Evolutionary conservation across 2,888 invertebrate genomes (phyloP).

Genomic region (Mesochorus sp.): DNA sequence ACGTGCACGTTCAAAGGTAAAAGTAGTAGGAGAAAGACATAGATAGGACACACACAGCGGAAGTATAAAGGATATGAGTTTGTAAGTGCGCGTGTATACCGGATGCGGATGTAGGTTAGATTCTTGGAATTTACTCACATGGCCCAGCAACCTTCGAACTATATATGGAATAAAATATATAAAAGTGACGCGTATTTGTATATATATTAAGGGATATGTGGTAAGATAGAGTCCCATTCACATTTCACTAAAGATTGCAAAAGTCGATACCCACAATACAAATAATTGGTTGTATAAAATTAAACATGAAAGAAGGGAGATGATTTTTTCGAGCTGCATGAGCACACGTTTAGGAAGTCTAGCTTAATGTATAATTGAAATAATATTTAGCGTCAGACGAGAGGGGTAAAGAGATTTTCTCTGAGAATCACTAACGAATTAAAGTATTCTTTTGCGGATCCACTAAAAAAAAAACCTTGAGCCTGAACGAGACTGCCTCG

Average conservation of each 20-base stretch:
- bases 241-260: too few relatives aligned
- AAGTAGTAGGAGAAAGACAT: conserved; percentile 12
- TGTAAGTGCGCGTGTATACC: conserved; percentile 45
- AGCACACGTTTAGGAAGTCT: too few relatives aligned
- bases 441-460: too few relatives aligned
- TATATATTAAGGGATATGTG: neutral
- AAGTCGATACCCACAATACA: too few relatives aligned
- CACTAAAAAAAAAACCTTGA: too few relatives aligned
- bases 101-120: conserved; percentile 68
- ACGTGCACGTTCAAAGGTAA: conserved; percentile 24
- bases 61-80: neutral
- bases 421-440: too few relatives aligned
- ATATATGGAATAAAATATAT: conserved; percentile 29
- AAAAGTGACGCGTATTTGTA: conserved; percentile 3
- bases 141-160: conserved; percentile 68
- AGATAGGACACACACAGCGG: neutral
- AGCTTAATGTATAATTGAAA: too few relatives aligned
- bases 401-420: too few relatives aligned
- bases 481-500: neutral
- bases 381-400: too few relatives aligned
- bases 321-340: too few relatives aligned
- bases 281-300: too few relatives aligned
- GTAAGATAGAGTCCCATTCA: conserved; percentile 43
- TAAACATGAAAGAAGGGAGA: too few relatives aligned
- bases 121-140: conserved; percentile 73